Evolutionary conservation across 2,888 invertebrate species (phyloP), one percentile per base, ranked within the genome.

Genomic region (Anarsia innoxiella): DNA sequence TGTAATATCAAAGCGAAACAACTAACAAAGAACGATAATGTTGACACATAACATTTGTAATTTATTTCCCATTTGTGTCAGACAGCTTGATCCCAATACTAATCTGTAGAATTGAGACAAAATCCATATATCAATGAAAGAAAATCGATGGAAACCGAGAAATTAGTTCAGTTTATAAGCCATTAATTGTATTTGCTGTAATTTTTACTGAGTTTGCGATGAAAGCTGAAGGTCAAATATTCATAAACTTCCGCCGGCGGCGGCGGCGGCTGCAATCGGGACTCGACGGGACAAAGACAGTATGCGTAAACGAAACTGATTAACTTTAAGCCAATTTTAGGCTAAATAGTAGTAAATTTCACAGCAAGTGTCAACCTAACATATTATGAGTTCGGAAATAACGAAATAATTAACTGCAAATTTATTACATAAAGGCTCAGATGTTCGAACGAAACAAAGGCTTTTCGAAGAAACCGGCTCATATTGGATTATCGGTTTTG

Each of bases 221-320:
- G 66, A 64, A 55, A 62, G 40, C 51, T 43, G 65, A 69, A 72
- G 69, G 68, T 49, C 64, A 51, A 51, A 56, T 59, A 57, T 64
- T 45, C 66, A 68, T 62, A 59, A n/a, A 63, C 66, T 66, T 62
- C 57, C 55, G 58, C 38, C 65, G 59, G 66, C 57, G n/a, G n/a
- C n/a, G n/a, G n/a, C n/a, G n/a, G n/a, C n/a, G n/a, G n/a, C 60
- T 56, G 65, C 42, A 45, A 36, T 56, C 41, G 41, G 47, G 39
- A n/a, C n/a, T n/a, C n/a, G n/a, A 51, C 59, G 13, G 59, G 56
- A 78, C 78, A 79, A 77, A 77, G 75, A 58, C 66, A 49, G 62
- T 65, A 55, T 62, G 56, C 50, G 47, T 42, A 49, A 50, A 54
- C 48, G 49, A 39, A 44, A 45, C 51, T 44, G 41, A 45, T 52